These are phyloP conservation scores for Coregonus ussuriensis DNA, from an alignment of 2,797 vertebrate genomes.

Conservation along the genomic window DNA sequence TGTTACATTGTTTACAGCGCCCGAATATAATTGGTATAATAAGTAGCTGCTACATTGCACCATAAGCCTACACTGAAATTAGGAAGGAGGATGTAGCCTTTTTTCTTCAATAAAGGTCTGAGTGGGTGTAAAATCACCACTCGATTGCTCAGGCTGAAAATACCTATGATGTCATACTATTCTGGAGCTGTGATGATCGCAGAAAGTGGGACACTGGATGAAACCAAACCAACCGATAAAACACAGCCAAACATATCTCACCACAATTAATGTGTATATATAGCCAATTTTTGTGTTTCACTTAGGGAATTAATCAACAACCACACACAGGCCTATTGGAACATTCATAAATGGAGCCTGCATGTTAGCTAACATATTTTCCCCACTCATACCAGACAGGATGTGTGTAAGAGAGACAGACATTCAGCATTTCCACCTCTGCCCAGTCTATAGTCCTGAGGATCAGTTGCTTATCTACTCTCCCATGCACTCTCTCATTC, in stretches of 20 bases:
- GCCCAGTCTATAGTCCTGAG: neutral
- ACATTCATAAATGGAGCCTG: neutral
- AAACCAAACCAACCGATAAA: constrained; percentile 14
- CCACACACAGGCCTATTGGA: neutral
- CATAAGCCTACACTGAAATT: constrained; percentile 14
- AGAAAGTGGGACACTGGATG: constrained; percentile 57
- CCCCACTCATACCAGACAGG: constrained; percentile 46
- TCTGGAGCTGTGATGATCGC: constrained; percentile 55
- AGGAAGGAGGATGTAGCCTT: constrained; percentile 31
- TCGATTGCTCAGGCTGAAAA: constrained; percentile 23
- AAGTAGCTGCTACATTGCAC: neutral
- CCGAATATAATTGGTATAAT: neutral
- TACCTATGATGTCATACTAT: constrained; percentile 74
- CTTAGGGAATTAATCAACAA: constrained; percentile 6
- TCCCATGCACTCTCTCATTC: neutral
- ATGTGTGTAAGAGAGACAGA: constrained; percentile 65
- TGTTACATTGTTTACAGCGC: neutral
- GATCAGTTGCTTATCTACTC: neutral
- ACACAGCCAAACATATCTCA: neutral
- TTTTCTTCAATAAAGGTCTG: constrained; percentile 70
- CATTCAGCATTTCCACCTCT: constrained; percentile 55
- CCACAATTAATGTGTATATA: neutral
- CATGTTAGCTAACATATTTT: neutral
- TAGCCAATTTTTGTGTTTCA: neutral
- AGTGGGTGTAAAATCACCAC: constrained; percentile 46